These are phyloP conservation scores for Pseudomyrmex pallidus DNA, from an alignment of 1,140 invertebrate species.

Conservation along the genomic window DNA sequence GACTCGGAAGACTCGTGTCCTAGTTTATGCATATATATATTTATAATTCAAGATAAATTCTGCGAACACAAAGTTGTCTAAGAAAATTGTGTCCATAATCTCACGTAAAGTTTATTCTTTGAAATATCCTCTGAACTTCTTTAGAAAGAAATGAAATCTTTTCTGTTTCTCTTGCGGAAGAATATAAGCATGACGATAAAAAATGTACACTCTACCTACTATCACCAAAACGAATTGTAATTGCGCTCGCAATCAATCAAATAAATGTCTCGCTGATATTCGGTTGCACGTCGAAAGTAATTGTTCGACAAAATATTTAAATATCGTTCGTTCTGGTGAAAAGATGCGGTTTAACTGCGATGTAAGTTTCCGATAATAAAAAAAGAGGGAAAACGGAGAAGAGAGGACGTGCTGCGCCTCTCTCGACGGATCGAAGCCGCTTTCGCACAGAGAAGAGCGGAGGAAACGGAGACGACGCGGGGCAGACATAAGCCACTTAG, in stretches of 20 bases:
- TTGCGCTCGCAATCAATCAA: not conserved
- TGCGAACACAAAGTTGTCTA: not conserved
- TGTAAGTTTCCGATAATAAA: constrained; percentile 37
- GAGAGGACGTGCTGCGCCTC: not conserved
- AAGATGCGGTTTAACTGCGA: constrained; percentile 14
- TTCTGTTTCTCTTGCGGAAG: not conserved
- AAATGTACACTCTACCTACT: not conserved
- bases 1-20: not conserved
- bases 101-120: not conserved
- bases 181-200: not conserved
- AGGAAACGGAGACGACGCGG: constrained; percentile 19
- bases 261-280: not conserved
- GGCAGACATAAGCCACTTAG: constrained; percentile 61
- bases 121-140: not conserved
- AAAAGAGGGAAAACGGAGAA: not conserved
- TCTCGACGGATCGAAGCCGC: constrained; percentile 28
- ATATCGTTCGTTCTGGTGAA: constrained; percentile 17
- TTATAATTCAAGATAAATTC: constrained; percentile 14
- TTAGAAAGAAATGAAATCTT: not conserved
- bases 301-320: constrained; percentile 32
- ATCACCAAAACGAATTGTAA: not conserved
- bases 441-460: constrained; percentile 3
- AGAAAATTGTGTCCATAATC: constrained; percentile 1
- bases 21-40: not conserved
- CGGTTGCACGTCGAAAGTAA: not conserved